Base-by-base conservation (phyloP, 2,113 vertebrate genomes). In the Phalacrocorax carbo region DNA sequence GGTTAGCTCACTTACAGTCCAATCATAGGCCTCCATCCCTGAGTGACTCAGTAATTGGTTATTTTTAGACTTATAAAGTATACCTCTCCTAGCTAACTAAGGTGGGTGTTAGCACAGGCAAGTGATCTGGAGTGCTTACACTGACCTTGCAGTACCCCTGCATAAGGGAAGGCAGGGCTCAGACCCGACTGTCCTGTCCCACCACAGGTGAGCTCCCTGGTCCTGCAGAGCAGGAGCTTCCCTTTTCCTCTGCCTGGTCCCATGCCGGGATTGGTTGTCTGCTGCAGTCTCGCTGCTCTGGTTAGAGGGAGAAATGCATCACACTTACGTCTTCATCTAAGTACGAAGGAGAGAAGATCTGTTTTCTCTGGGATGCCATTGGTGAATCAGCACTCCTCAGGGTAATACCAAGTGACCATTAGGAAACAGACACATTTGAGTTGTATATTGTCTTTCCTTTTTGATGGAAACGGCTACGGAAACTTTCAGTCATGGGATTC, bases 241-340 rank as follows among this genome's bases (percentile, higher is more conserved):
- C 26, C n/a, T 48, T 36, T 25, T 34, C 9, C 42, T 82, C 36
- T 7, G 15, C 32, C 1, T 7, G 4, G 13, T 42, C 46, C 25
- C 0, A 0, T 12, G 62, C 20, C 0, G 3, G 70, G 27, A 7
- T 2, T 65, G 21, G 10, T 48, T 29, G 48, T 49, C 26, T 54
- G 42, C 0, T 0, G 3, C 60, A 21, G 78, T 20, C 60, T 69
- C 17, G 2, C 42, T 44, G n/a, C 46, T 81, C 14, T 38, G 68
- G 30, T 65, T 27, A 60, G 51, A 60, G 23, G 22, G 26, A 81
- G 57, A 71, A 61, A n/a, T 13, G 20, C 6, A 4, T 55, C 30
- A 16, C 0, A 4, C 32, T 61, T 80, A 9, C 1, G 1, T 65
- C 69, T 52, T 64, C 8, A 25, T 52, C 30, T 26, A 19, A 36